Evolutionary conservation across 1,140 invertebrate species (phyloP).

Genomic region (Anoplolepis gracilipes): DNA sequence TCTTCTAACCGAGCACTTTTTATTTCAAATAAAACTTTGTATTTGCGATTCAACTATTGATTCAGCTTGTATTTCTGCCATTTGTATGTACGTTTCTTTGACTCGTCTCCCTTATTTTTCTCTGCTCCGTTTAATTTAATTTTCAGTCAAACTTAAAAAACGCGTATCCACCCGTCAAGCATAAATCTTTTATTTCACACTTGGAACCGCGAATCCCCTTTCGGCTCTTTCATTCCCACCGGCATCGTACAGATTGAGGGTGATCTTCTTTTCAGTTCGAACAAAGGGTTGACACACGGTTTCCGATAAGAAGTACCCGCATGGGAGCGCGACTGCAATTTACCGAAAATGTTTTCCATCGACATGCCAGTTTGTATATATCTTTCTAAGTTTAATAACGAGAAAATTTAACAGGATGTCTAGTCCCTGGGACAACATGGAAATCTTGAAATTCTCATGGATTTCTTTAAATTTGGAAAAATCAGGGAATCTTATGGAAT

Average conservation of each 20-base stretch:
- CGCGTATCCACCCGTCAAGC: too few relatives aligned
- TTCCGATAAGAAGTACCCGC: not conserved
- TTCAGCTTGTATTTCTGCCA: not conserved
- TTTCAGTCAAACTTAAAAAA: not conserved
- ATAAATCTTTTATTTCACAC: not conserved
- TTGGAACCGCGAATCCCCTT: not conserved
- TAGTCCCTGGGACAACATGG: too few relatives aligned
- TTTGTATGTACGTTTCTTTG: not conserved
- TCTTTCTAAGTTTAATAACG: too few relatives aligned
- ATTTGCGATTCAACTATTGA: too few relatives aligned
- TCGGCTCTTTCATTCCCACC: not conserved
- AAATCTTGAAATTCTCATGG: too few relatives aligned
- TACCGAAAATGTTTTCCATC: conserved; percentile 65
- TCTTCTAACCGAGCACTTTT: not conserved
- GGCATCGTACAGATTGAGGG: not conserved
- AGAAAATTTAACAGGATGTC: too few relatives aligned
- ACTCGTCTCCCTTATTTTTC: not conserved
- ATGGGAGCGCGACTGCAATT: not conserved
- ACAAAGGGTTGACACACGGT: conserved; percentile 36
- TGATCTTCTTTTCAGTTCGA: not conserved
- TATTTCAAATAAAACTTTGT: not conserved
- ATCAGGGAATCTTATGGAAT: too few relatives aligned
- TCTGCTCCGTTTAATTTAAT: not conserved
- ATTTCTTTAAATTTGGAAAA: too few relatives aligned
- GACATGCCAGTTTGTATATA: not conserved